Conservation (phyloP, 2,888 invertebrate species). For the Ophion slaviceki region DNA sequence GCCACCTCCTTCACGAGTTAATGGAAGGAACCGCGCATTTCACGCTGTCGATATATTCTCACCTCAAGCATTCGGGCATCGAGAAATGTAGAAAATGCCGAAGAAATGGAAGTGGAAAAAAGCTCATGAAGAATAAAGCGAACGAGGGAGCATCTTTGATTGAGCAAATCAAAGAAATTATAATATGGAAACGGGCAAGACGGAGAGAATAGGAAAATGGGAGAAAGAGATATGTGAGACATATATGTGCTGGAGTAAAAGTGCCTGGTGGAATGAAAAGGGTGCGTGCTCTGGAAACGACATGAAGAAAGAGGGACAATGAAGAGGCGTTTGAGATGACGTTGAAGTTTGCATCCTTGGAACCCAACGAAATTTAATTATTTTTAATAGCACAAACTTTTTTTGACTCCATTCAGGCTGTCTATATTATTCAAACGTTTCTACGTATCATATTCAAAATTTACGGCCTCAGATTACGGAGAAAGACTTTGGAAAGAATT, state of each 20-base stretch:
- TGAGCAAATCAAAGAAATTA: constrained; percentile 52
- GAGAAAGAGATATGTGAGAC: constrained; percentile 17
- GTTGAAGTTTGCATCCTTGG: too few relatives aligned
- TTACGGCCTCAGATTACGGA: too few relatives aligned
- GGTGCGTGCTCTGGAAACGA: constrained; percentile 33
- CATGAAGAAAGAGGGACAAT: not conserved
- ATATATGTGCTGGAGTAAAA: not conserved
- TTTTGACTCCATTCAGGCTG: too few relatives aligned
- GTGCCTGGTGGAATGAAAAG: not conserved
- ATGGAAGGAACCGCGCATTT: constrained; percentile 39
- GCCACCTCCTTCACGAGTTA: constrained; percentile 18
- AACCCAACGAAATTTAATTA: too few relatives aligned
- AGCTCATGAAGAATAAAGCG: constrained; percentile 34
- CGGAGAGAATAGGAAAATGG: constrained; percentile 35
- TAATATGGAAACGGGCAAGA: constrained; percentile 37
- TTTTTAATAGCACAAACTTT: too few relatives aligned
- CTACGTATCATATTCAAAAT: too few relatives aligned
- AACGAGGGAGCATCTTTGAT: constrained; percentile 42
- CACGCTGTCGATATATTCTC: constrained; percentile 31
- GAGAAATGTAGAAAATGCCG: constrained; percentile 9
- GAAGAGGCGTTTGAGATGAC: too few relatives aligned
- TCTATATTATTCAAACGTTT: too few relatives aligned
- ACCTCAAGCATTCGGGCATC: constrained; percentile 25
- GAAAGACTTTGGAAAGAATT: too few relatives aligned
- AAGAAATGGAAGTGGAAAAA: constrained; percentile 16